phyloP scores from a whole-genome alignment of 2,113 vertebrate species.

The Daphoenositta chrysoptera region DNA sequence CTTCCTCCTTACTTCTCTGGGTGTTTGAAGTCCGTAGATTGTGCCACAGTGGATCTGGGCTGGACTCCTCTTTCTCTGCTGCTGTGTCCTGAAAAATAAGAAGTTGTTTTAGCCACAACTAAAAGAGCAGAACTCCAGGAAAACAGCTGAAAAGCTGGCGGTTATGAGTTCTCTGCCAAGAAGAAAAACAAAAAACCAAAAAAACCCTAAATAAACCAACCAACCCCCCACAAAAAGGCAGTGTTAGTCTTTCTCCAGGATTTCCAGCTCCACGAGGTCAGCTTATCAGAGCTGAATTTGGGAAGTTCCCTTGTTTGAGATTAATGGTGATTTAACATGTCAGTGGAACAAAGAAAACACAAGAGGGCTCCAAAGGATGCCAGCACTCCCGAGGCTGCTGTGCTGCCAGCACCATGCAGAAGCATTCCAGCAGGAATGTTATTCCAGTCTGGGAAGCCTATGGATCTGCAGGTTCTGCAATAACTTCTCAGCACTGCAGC shows the following conservation, averaged over 20 bases:
- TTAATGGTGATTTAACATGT: neutral
- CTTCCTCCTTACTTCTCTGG: constrained; percentile 32
- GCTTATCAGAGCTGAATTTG: neutral
- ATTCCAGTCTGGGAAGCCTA: neutral
- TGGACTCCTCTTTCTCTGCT: neutral
- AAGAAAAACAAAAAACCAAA: neutral
- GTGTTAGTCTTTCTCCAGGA: neutral
- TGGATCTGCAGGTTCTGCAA: neutral
- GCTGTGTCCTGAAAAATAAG: neutral
- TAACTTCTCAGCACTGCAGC: rapidly evolving
- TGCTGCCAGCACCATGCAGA: rapidly evolving
- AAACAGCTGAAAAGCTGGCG: neutral
- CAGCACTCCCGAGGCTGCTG: neutral
- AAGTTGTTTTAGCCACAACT: neutral
- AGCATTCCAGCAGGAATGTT: neutral
- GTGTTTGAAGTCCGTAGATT: neutral
- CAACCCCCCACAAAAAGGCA: neutral
- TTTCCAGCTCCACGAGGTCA: neutral
- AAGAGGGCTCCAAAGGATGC: neutral
- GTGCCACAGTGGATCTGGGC: constrained; percentile 25
- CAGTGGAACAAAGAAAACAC: neutral
- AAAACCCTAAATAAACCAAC: neutral
- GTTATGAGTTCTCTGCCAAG: neutral
- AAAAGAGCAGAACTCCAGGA: neutral
- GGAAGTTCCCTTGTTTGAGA: neutral